Percentiles rank a stretch among this genome's conserved stretches.
These are phyloP conservation scores for Euplagia quadripunctaria DNA, from an alignment of 2,888 invertebrate species.

Conservation along the genomic window DNA sequence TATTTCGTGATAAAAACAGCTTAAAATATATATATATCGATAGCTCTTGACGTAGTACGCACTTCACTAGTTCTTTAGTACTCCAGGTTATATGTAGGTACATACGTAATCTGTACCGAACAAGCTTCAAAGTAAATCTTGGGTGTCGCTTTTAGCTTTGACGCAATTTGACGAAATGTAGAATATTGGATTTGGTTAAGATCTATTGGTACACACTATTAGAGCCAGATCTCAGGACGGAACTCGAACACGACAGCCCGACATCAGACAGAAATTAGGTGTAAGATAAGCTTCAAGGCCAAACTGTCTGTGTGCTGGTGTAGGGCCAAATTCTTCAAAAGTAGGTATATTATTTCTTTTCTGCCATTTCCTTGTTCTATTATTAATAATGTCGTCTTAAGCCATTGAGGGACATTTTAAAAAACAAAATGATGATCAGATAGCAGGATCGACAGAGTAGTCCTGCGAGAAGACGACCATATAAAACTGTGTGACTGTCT, in stretches of 20 bases:
- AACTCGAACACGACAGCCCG: not conserved
- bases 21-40: not conserved
- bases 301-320: not conserved
- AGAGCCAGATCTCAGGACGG: not conserved
- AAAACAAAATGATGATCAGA: too few relatives aligned
- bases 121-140: conserved; percentile 48
- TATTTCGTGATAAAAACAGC: not conserved
- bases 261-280: not conserved
- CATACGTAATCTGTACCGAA: conserved; percentile 35
- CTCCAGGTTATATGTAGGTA: conserved; percentile 20
- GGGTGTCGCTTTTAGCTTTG: conserved; percentile 28
- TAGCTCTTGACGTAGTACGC: not conserved
- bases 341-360: not conserved
- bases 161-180: conserved; percentile 20
- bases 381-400: too few relatives aligned
- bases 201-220: not conserved
- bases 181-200: conserved; percentile 6
- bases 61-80: conserved; percentile 32
- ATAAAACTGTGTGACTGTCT: too few relatives aligned
- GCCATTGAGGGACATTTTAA: too few relatives aligned
- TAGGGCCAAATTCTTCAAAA: too few relatives aligned
- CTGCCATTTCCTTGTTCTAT: not conserved
- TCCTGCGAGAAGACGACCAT: too few relatives aligned
- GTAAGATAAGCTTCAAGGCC: not conserved
- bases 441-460: too few relatives aligned